Evolutionary conservation across 2,888 invertebrate species (phyloP), one percentile per base, ranked within the genome.

Genomic region (Lapara coniferarum): DNA sequence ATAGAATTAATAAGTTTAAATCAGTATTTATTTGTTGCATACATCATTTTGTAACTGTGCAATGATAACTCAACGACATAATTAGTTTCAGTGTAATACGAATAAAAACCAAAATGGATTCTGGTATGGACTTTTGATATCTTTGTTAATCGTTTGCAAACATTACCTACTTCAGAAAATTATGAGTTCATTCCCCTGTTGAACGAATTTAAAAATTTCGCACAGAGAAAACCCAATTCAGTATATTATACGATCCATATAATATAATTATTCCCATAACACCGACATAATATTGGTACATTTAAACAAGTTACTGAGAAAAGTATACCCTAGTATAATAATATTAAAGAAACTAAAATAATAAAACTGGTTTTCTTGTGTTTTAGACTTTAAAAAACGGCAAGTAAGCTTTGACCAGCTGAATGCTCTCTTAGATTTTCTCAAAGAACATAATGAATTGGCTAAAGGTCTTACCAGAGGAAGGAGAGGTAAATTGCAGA

Each of bases 381-480:
- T 46, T 76, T 52, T 44, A 87, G 87, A 85, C 74, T 69, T 72
- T 16, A 85, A 80, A 73, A 77, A 79, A 67, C 82, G 77, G 44
- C 85, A 85, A 78, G 88, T 89, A 16, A 82, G 73, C 12, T 71
- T 75, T 66, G 85, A 85, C 1, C 90, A 90, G 75, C 69, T 89
- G 58, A 78, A 79, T 52, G 83, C 75, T 6, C 76, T 89, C 6
- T 46, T 89, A 55, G 86, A 86, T 10, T 89, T 88, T 73, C 77
- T 90, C 52, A 85, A 82, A 56, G 85, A 83, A n/a, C 82, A 90
- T 68, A 84, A 77, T 68, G 83, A 85, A 13, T 69, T 90, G 53
- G 88, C 89, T 0, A 85, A 81, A 71, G 88, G 88, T 0, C 72
- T 84, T 2, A 83, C 78, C 0, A 79, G 87, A 30, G 87, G 87